A percentile compares a stretch with the other conserved stretches of the same genome.
phyloP scores from a whole-genome alignment of 1,140 invertebrate species.

The Venustaconcha ellipsiformis region DNA sequence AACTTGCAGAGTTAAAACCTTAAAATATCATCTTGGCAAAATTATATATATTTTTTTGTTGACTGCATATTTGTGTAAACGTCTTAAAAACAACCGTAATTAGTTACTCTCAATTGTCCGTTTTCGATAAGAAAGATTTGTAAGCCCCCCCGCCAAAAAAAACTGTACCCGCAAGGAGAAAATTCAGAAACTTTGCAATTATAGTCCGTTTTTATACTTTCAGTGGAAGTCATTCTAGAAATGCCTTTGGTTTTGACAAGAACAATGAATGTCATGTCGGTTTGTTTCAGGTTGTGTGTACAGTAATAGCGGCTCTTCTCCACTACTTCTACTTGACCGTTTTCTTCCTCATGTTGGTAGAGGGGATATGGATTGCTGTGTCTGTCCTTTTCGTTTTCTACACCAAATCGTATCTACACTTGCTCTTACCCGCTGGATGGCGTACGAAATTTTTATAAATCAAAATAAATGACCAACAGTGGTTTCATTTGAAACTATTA shows the following conservation, averaged over 20 bases:
- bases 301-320: conserved; percentile 5
- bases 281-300: conserved; percentile 7
- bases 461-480: no score
- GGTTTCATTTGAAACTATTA: no score
- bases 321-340: conserved; percentile 1
- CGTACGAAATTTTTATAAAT: no score
- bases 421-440: no score
- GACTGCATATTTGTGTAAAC: no score
- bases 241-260: neutral
- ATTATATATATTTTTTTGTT: no score
- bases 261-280: neutral
- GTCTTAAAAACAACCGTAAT: no score
- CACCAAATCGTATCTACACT: no score
- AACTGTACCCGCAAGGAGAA: no score
- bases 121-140: neutral
- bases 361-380: conserved; percentile 1
- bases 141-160: neutral
- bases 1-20: no score
- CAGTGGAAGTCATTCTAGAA: neutral
- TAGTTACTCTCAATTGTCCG: no score
- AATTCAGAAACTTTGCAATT: neutral
- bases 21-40: no score
- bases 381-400: neutral
- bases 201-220: neutral
- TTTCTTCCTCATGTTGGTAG: conserved; percentile 11